Conservation (phyloP, 1,140 invertebrate genomes). For the Choristoneura fumiferana region DNA sequence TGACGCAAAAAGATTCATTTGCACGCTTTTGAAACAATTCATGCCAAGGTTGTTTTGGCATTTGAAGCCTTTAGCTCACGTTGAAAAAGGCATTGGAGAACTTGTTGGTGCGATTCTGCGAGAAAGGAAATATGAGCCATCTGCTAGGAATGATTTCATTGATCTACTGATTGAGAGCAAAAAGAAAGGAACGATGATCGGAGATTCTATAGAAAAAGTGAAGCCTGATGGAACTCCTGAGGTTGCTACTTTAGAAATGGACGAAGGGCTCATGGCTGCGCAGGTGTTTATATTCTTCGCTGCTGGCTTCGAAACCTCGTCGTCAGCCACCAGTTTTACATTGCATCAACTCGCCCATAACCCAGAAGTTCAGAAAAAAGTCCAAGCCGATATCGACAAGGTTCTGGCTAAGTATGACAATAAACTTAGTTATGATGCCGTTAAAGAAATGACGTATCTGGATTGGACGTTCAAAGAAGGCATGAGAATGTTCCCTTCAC, state of each 20-base stretch:
- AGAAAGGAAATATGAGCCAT: constrained; percentile 43
- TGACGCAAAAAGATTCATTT: constrained; percentile 20
- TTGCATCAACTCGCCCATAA: constrained; percentile 79
- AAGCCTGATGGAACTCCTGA: constrained; percentile 46
- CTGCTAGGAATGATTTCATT: constrained; percentile 77
- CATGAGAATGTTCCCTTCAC: constrained; percentile 72
- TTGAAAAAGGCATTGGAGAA: constrained; percentile 35
- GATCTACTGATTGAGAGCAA: constrained; percentile 79
- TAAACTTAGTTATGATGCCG: constrained; percentile 64
- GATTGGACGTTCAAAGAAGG: constrained; percentile 74
- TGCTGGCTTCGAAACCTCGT: constrained; percentile 81
- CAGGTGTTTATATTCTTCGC: constrained; percentile 80
- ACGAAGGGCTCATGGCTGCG: constrained; percentile 59
- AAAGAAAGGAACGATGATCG: constrained; percentile 54
- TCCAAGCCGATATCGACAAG: constrained; percentile 79
- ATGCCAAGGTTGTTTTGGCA: constrained; percentile 43
- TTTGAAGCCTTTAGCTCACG: constrained; percentile 29
- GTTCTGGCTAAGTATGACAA: constrained; percentile 60
- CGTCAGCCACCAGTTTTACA: constrained; percentile 76
- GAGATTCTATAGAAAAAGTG: constrained; percentile 65
- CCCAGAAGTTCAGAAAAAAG: constrained; percentile 78
- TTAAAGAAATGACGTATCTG: constrained; percentile 74
- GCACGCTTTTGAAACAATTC: constrained; percentile 35
- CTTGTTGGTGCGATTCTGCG: constrained; percentile 41
- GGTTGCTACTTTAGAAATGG: constrained; percentile 39